Conservation (phyloP, 1,140 invertebrate species). For the Semibalanus balanoides region DNA sequence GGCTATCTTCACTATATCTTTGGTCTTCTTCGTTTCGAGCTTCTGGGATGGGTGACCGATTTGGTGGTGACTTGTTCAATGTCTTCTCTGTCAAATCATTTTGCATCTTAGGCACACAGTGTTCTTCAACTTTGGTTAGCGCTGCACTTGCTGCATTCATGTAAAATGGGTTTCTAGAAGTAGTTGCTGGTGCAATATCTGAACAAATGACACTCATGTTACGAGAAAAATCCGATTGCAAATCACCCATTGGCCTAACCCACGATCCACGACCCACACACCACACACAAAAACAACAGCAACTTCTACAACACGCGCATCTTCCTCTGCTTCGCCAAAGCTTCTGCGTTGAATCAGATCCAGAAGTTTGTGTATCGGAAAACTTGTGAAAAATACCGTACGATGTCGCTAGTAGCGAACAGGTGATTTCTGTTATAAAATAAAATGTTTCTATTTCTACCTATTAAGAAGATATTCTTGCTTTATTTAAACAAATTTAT, state of each 20-base stretch:
- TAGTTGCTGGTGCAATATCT: not conserved
- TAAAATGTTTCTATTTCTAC: no score
- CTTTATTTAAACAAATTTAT: no score
- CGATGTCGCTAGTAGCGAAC: not conserved
- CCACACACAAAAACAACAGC: not conserved
- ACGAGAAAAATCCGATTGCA: not conserved
- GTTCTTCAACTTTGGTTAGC: not conserved
- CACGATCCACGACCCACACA: not conserved
- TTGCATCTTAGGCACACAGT: not conserved
- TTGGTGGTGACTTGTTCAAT: not conserved
- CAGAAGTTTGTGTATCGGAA: slow-evolving; percentile 4
- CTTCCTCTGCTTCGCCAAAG: not conserved
- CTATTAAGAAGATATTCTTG: no score
- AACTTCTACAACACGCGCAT: not conserved
- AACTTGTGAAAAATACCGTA: not conserved
- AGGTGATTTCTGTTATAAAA: not conserved
- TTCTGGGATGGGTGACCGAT: not conserved
- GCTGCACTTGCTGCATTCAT: not conserved
- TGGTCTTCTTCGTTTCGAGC: not conserved
- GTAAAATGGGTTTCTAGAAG: not conserved
- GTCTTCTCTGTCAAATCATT: not conserved
- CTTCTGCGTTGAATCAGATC: not conserved
- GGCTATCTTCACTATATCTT: not conserved
- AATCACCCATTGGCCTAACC: not conserved
- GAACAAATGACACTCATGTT: not conserved